Base-by-base conservation (phyloP, 2,797 vertebrate species). In the Pangasius krempfi region DNA sequence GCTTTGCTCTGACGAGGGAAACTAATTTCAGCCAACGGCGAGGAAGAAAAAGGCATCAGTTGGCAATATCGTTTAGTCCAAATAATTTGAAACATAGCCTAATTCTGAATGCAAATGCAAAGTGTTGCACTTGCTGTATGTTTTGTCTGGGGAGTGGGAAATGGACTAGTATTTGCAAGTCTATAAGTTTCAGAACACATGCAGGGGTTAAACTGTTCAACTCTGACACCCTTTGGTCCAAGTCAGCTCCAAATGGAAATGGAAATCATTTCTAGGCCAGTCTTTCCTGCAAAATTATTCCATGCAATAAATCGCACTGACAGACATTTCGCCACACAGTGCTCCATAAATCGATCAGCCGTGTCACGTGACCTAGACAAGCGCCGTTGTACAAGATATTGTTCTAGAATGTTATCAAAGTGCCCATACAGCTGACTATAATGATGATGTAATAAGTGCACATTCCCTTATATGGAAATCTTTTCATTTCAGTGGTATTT, bases 1-100 rank as follows among this genome's bases (percentile, higher is more conserved):
- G 96, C 97, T 97, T 96, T 95, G 92, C 95, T 97, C 96, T 97
- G 95, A 94, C 95, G 96, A 97, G 96, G 96, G 95, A 95, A 96
- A 96, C 95, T 96, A 96, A 95, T 94, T 93, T 95, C 89, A 93
- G 97, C 90, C 97, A 93, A 87, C 91, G 93, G 95, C 97, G 95
- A 86, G 58, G 83, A 73, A 58, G 72, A 56, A 82, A 68, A 82
- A 87, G 60, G 58, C 88, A 37, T 76, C 73, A 88, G 54, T 73
- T 89, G 68, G 88, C 68, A 89, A 87, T 84, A 86, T 80, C 76
- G 83, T 86, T 91, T 81, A 90, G 89, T 81, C 88, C 91, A 92
- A 91, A 92, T 82, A 88, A 88, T 92, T 90, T 76, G 87, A 87
- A 86, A 89, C 83, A 73, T 62, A 81, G 79, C 87, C 83, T 86